Evolutionary conservation across 2,888 invertebrate genomes (phyloP), one percentile per base, ranked within the genome.

Genomic region (Cyrtodaria siliqua): DNA sequence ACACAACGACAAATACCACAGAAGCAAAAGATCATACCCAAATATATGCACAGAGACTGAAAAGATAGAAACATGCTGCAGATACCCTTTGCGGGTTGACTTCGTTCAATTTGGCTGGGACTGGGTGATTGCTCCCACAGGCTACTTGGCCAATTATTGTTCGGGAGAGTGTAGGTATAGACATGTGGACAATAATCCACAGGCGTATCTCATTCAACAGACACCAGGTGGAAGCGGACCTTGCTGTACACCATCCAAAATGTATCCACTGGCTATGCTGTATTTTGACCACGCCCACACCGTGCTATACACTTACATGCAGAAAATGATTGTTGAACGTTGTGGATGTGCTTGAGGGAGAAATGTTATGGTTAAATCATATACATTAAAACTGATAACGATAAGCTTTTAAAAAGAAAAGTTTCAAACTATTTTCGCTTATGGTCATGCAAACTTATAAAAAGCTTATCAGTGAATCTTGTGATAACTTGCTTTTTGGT

Each of bases 91-190:
- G 50, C 96, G 96, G 16, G 97, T 99, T 18, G 97, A 98, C 94
- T 99, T 99, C 93, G 96, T 97, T 86, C 96, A 96, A 90, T 98
- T 99, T 91, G 98, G 98, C 27, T 99, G 98, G 98, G 97, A 98
- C 92, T 99, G 98, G 96, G 97, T 99, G 89, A 97, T 99, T 72
- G 98, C 98, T 0, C 99, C 99, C 0, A 97, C 97, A 89, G 95
- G 96, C 87, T 99, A 98, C 94, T 96, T 97, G 90, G 98, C 99
- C 8, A 97, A 97, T 94, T 98, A 98, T 94, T 99, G 99, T 94
- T 96, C 97, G 64, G 98, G 99, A 8, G 97, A 98, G 89, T 99
- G 99, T 93, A 96, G 96, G 0, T 96, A 96, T 93, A 96, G 97
- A 60, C 97, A 97, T 92, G 94, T 97, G 76, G 97, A 97, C 91